Evolutionary conservation across 2,113 vertebrate genomes (phyloP).

Genomic region (Nibea albiflora): DNA sequence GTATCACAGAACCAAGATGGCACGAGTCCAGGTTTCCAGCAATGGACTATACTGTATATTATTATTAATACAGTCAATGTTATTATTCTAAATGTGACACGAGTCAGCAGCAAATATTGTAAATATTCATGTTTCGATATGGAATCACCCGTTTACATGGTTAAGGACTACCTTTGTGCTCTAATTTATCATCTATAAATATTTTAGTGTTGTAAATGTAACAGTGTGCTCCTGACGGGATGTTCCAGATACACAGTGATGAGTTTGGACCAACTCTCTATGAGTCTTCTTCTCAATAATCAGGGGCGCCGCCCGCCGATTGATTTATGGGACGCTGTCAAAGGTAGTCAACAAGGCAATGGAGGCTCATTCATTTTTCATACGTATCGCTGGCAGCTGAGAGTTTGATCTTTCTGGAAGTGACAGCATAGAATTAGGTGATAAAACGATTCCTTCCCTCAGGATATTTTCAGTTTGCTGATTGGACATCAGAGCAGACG

Average conservation of each 20-base stretch:
- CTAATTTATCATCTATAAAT: background rate
- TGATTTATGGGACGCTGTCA: constrained; percentile 73
- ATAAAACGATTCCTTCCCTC: constrained; percentile 51
- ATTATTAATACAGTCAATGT: background rate
- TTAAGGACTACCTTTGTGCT: background rate
- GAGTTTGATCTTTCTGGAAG: constrained; percentile 44
- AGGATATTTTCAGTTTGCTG: constrained; percentile 46
- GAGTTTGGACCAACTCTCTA: constrained; percentile 17
- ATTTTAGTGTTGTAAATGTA: background rate
- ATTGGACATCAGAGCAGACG: constrained; percentile 27
- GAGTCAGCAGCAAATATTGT: background rate
- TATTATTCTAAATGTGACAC: background rate
- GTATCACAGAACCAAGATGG: constrained; percentile 8
- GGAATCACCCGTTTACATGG: too few species aligned
- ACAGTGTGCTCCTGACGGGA: background rate
- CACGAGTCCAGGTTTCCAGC: background rate
- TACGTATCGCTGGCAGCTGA: constrained; percentile 28
- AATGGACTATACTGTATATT: background rate
- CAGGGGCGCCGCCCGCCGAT: constrained; percentile 19
- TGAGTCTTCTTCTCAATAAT: constrained; percentile 33
- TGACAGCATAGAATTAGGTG: constrained; percentile 53
- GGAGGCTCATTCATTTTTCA: constrained; percentile 62
- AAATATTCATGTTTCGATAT: background rate
- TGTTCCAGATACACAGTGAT: background rate
- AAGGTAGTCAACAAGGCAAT: constrained; percentile 50